Evolutionary conservation across 2,888 invertebrate species (phyloP), one percentile per base, ranked within the genome.

Genomic region (Phaedon cochleariae): DNA sequence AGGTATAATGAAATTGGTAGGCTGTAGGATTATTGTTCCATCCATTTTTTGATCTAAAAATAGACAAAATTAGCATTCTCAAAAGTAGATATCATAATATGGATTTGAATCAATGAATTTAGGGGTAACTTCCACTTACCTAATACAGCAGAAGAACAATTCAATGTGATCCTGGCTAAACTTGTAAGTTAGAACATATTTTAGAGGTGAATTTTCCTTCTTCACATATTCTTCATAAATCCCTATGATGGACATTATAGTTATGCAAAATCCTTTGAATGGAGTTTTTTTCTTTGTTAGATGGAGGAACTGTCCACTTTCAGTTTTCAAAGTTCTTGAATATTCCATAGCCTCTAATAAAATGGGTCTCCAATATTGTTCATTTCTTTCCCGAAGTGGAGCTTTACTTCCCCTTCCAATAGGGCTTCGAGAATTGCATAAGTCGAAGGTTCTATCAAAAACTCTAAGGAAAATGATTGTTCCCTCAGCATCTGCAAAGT

Each of bases 381-480:
- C 53, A 52, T 70, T 68, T 9, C 20, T 18, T 9, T 52, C 49
- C 34, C 29, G 46, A 18, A 70, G 15, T 5, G 70, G 64, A 9
- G 57, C 55, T 26, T 65, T 65, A 46, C 45, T 49, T 1, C 63
- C 67, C 52, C n/a, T 31, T 31, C 37, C 67, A 17, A 52, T 48
- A 15, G 69, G 62, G 37, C 46, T 65, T 62, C 61, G 63, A 6
- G 69, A 69, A 61, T 70, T 72, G 2, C 45, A 48, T 1, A 70
- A 5, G 54, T 70, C 67, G 55, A 72, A 69, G 1, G 61, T n/a
- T 4, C 41, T 62, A 45, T 69, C 64, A 41, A 70, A 37, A 18
- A 45, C 51, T 60, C 54, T 58, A 0, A 70, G 61, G 59, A 68
- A 72, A 34, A 55, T n/a, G 6, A 66, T 46, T 15, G 68, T 72